Evolutionary conservation across 2,888 invertebrate genomes (phyloP).

Genomic region (Polyommatus iphigenia): DNA sequence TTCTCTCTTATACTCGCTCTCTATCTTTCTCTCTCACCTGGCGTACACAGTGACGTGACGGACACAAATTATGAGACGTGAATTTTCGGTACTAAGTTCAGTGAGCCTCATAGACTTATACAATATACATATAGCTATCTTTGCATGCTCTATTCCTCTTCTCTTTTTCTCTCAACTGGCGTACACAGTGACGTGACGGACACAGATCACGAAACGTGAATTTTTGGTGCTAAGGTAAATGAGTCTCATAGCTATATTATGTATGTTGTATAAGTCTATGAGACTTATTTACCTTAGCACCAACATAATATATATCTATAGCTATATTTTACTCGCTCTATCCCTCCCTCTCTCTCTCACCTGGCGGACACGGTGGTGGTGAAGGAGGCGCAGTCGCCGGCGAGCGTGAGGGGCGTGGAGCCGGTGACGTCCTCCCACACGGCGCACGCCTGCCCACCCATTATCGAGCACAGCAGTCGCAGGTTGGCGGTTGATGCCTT

Average conservation of each 20-base stretch:
- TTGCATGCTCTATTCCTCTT: neutral
- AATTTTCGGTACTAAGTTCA: no score
- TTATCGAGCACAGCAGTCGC: slow-evolving; percentile 95
- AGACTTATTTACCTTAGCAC: no score
- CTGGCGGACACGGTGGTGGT: slow-evolving; percentile 98
- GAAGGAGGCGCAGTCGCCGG: slow-evolving; percentile 98
- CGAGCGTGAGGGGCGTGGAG: slow-evolving; percentile 97
- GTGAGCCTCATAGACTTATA: no score
- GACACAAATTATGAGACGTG: no score
- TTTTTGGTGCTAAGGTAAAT: no score
- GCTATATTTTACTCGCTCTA: neutral
- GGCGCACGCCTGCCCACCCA: slow-evolving; percentile 97
- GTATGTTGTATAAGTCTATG: no score
- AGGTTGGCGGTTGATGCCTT: slow-evolving; percentile 79
- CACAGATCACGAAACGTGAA: no score
- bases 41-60: neutral
- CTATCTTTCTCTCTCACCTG: no score
- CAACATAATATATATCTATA: no score
- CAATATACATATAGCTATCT: no score
- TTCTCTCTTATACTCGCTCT: no score
- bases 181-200: slow-evolving; percentile 82
- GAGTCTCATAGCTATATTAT: no score
- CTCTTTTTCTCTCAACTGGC: slow-evolving; percentile 77
- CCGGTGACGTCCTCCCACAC: slow-evolving; percentile 99
- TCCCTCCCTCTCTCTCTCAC: slow-evolving; percentile 41